A percentile compares a stretch with the other conserved stretches of the same genome.
These are phyloP conservation scores for Orthonevra nobilis DNA, from an alignment of 2,888 invertebrate species.

Conservation along the genomic window DNA sequence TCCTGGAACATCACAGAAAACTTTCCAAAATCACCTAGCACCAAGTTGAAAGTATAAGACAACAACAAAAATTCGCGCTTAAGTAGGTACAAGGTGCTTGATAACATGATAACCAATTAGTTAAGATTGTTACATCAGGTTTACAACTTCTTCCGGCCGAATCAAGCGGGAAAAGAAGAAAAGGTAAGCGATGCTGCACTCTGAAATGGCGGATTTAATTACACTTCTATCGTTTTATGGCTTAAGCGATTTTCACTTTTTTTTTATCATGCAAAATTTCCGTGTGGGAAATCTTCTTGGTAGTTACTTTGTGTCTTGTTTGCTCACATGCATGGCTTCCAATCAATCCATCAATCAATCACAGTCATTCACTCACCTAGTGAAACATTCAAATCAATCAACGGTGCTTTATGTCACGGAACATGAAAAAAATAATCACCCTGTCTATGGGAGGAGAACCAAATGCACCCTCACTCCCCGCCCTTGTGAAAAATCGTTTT, in stretches of 20 bases:
- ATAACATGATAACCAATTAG: constrained; percentile 39
- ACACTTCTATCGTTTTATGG: constrained; percentile 13
- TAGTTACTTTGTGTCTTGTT: no score
- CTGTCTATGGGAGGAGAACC: neutral
- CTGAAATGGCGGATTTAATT: constrained; percentile 48
- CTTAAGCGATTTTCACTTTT: constrained; percentile 59
- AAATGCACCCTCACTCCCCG: neutral
- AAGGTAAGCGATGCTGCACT: constrained; percentile 5
- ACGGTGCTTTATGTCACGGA: constrained; percentile 68
- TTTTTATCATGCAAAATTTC: constrained; percentile 37
- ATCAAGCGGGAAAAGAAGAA: neutral
- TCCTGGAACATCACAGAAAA: constrained; percentile 44
- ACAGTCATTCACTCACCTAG: constrained; percentile 73
- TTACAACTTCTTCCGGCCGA: constrained; percentile 58
- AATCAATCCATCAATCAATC: constrained; percentile 68
- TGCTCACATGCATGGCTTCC: constrained; percentile 42
- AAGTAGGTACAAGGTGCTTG: constrained; percentile 8
- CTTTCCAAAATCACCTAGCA: constrained; percentile 33
- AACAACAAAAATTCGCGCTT: constrained; percentile 32
- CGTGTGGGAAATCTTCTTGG: constrained; percentile 23
- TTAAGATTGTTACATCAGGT: constrained; percentile 45
- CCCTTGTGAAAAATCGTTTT: constrained; percentile 8
- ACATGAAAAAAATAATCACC: constrained; percentile 60
- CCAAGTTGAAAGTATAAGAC: no score
- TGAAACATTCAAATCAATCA: constrained; percentile 78